Evolutionary conservation across 2,113 vertebrate genomes (phyloP).

Genomic region (Anarhynchus alexandrinus): DNA sequence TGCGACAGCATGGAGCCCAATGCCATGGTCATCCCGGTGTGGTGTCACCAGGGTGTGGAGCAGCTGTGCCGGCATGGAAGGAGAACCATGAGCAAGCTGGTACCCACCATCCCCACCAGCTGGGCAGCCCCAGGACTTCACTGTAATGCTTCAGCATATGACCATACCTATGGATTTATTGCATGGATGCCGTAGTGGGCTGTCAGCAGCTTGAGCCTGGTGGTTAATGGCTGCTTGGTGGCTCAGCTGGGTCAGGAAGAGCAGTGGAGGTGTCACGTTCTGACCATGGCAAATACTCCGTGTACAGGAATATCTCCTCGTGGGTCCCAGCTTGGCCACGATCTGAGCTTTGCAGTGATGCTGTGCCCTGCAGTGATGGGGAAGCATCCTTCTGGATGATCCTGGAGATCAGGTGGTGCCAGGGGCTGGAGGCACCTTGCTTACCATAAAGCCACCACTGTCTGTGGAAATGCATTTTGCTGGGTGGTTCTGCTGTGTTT

Average conservation of each 20-base stretch:
- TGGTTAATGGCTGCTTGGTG: not conserved
- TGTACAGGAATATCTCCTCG: accelerated
- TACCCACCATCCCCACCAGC: too few relatives aligned
- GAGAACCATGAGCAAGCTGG: not conserved
- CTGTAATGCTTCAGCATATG: not conserved
- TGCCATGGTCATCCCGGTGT: accelerated
- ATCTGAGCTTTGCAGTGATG: not conserved
- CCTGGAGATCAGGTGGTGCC: not conserved
- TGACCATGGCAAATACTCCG: not conserved
- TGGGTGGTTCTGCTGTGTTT: accelerated
- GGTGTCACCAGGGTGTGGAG: not conserved
- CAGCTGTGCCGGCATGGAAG: not conserved
- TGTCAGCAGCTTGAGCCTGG: not conserved
- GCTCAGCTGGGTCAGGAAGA: not conserved
- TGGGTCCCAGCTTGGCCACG: not conserved
- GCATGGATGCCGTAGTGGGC: not conserved
- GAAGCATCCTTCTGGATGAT: not conserved
- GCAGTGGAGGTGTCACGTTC: not conserved
- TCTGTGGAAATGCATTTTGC: not conserved
- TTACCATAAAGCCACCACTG: not conserved
- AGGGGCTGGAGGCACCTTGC: not conserved
- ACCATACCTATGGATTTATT: not conserved
- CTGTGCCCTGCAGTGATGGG: not conserved
- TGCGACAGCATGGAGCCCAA: too few relatives aligned
- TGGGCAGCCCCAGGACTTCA: not conserved